Conservation (phyloP, 30 jellyfish, hydroid and myxozoan species). For the Cassiopea xamachana region DNA sequence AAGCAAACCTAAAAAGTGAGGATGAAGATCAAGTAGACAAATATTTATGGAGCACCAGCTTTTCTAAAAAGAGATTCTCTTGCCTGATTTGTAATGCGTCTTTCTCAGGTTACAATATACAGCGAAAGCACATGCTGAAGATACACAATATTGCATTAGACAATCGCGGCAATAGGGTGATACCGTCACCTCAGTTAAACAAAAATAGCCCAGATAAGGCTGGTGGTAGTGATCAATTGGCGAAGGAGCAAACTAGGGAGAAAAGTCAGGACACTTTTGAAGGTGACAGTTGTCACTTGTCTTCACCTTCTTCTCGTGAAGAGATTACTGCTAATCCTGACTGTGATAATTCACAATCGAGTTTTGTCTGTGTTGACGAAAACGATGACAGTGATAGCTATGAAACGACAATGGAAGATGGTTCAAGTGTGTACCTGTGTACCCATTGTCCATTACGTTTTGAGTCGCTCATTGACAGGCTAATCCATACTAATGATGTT, state of each 20-base stretch:
- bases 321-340: background rate
- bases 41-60: constrained; percentile 22
- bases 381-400: background rate
- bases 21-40: constrained; percentile 1
- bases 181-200: background rate
- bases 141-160: constrained; percentile 28
- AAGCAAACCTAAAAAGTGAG: background rate
- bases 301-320: background rate
- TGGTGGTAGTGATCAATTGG: background rate
- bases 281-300: background rate
- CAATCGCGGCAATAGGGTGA: constrained; percentile 22
- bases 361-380: background rate
- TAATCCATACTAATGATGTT: constrained; percentile 24
- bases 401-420: background rate
- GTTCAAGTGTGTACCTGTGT: constrained; percentile 8
- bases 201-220: background rate
- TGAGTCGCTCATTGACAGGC: constrained; percentile 29
- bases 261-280: background rate
- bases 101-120: constrained; percentile 40
- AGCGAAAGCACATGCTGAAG: constrained; percentile 38
- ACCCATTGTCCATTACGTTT: constrained; percentile 29
- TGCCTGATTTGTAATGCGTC: constrained; percentile 45
- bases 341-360: background rate
- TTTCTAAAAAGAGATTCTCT: constrained; percentile 23
- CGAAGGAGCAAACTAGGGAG: background rate